Evolutionary conservation across 2,888 invertebrate species (phyloP), one percentile per base, ranked within the genome.

Genomic region (Brachyopa scutellaris): DNA sequence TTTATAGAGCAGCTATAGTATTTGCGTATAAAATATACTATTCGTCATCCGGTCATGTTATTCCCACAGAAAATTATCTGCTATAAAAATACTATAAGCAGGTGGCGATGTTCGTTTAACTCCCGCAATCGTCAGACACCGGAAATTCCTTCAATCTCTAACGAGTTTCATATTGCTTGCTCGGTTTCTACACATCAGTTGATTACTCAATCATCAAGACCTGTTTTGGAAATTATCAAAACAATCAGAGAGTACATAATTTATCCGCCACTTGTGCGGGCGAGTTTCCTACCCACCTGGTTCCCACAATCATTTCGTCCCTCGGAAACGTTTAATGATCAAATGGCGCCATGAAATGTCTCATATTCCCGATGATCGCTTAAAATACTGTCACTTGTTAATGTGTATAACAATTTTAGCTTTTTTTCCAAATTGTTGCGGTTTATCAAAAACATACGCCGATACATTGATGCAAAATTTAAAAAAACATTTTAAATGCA

Each of bases 131-230:
- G 21, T 40, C 72, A n/a, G 26, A 31, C 47, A 74, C 61, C 79
- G 79, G 79, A 79, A 79, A 70, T 78, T 33, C 62, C 70, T 62
- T 49, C 29, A 26, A 11, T 19, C 38, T 36, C 55, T 78, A 78
- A 78, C 70, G 77, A 78, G 77, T 70, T 64, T 57, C 40, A 49
- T 17, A 26, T 47, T 9, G 47, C 23, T 13, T 23, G 21, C 61
- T 23, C 26, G 59, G 15, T 59, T 45, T 15, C 45, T 38, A 33
- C 59, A 21, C n/a, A 29, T 31, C 8, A 15, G 19, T 5, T 51
- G 57, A 67, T 67, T 62, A 64, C 62, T 70, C 62, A 64, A 70
- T 77, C 70, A 42, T 31, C 36, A 29, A 53, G 42, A 64, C 45
- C 45, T 38, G 53, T 61, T 55, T 13, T 59, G 13, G 7, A 23